Evolutionary conservation across 1,140 invertebrate genomes (phyloP).

Genomic region (Drosophila ficusphila): DNA sequence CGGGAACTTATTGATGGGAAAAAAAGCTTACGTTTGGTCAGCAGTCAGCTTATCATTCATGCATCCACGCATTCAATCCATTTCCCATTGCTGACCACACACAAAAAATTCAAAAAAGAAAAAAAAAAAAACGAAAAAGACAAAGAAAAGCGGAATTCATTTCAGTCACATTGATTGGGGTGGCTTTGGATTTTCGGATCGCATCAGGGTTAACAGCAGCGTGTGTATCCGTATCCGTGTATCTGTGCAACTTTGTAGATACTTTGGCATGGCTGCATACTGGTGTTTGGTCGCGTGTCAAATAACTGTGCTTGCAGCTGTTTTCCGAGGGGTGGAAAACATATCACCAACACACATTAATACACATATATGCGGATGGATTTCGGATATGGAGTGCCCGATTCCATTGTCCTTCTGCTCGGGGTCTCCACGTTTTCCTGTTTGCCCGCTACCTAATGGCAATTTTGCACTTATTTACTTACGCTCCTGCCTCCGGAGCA

Average conservation of each 20-base stretch:
- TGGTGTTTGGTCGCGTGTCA: constrained; percentile 66
- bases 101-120: neutral
- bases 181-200: constrained; percentile 11
- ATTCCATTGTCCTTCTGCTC: constrained; percentile 12
- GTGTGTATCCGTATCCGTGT: constrained; percentile 12
- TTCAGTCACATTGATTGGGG: constrained; percentile 40
- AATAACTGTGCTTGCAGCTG: constrained; percentile 68
- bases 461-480: constrained; percentile 51
- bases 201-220: constrained; percentile 8
- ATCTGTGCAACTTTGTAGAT: constrained; percentile 39
- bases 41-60: constrained; percentile 8
- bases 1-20: neutral
- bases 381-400: neutral
- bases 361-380: neutral
- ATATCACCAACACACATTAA: too few relatives aligned
- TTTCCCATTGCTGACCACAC: constrained; percentile 27
- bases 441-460: constrained; percentile 15
- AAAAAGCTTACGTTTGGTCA: constrained; percentile 8
- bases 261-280: constrained; percentile 12
- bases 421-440: constrained; percentile 9
- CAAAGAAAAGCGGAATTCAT: constrained; percentile 8
- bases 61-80: constrained; percentile 26
- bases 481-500: neutral
- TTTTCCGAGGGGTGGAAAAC: constrained; percentile 48
- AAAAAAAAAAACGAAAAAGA: neutral